These are phyloP conservation scores for Hypothenemus hampei DNA, from an alignment of 1,140 invertebrate genomes.

Conservation along the genomic window DNA sequence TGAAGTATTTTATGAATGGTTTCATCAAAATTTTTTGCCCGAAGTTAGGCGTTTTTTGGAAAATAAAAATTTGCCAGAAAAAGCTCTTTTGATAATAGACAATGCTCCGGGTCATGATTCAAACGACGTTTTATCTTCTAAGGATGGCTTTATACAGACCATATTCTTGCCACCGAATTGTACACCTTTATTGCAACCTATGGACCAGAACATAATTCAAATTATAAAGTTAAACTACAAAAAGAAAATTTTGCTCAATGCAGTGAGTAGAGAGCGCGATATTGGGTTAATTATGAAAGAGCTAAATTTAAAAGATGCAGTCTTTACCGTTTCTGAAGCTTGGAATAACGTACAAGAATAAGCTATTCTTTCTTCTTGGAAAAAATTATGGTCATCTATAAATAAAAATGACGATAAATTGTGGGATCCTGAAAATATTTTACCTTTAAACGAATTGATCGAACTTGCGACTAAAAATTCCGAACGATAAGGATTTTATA, in stretches of 20 bases:
- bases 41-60: constrained; percentile 34
- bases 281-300: constrained; percentile 7
- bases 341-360: too few species aligned
- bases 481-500: not conserved
- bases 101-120: constrained; percentile 39
- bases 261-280: not conserved
- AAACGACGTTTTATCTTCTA: too few species aligned
- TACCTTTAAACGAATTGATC: not conserved
- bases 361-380: not conserved
- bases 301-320: constrained; percentile 24
- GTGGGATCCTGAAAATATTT: not conserved
- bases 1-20: constrained; percentile 36
- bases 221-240: constrained; percentile 33
- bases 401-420: not conserved
- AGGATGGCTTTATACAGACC: constrained; percentile 30
- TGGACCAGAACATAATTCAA: too few species aligned
- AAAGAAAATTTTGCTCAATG: constrained; percentile 15
- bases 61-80: constrained; percentile 36
- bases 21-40: constrained; percentile 41
- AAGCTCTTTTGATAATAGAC: constrained; percentile 38
- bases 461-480: not conserved
- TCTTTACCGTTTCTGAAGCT: not conserved
- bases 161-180: constrained; percentile 46
- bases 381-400: not conserved
- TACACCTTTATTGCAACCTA: constrained; percentile 42